phyloP scores from a whole-genome alignment of 2,797 vertebrate genomes.

The Streptopelia turtur region DNA sequence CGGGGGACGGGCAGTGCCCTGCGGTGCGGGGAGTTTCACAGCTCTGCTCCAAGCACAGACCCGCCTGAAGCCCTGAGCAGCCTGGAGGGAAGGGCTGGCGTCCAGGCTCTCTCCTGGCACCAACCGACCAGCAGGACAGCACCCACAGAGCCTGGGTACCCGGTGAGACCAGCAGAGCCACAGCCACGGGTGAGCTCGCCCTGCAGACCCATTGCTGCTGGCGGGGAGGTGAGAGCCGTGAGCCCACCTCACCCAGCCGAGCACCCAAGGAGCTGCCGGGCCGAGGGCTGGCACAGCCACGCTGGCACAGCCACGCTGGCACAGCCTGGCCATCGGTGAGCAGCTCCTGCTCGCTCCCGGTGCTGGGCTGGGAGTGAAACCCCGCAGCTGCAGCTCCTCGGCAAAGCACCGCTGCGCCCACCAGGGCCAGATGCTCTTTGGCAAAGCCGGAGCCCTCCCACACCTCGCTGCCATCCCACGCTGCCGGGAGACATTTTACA shows the following conservation, averaged over 20 bases:
- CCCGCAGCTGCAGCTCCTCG: not conserved
- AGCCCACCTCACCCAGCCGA: not conserved
- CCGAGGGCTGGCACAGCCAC: accelerated
- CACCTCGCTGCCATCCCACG: accelerated
- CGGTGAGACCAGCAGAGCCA: accelerated
- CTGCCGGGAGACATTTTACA: not conserved
- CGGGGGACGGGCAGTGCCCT: not conserved
- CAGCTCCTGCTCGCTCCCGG: accelerated
- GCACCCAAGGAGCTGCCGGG: not conserved
- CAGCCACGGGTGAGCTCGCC: accelerated
- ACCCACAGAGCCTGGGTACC: not conserved
- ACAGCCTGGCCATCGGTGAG: accelerated
- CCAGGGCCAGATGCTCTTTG: not conserved
- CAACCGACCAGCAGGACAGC: not conserved
- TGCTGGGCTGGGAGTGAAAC: not conserved
- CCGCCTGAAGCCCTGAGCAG: not conserved
- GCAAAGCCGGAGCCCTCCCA: not conserved
- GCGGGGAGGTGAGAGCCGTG: not conserved
- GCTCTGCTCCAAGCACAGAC: not conserved
- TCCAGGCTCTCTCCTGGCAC: not conserved
- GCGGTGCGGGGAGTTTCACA: not conserved
- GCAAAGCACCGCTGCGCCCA: accelerated
- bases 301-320: accelerated
- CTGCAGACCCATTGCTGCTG: not conserved
- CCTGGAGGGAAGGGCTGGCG: not conserved